These are phyloP conservation scores for Drosophila sp. DNA, from an alignment of 1,140 invertebrate species.

Conservation along the genomic window DNA sequence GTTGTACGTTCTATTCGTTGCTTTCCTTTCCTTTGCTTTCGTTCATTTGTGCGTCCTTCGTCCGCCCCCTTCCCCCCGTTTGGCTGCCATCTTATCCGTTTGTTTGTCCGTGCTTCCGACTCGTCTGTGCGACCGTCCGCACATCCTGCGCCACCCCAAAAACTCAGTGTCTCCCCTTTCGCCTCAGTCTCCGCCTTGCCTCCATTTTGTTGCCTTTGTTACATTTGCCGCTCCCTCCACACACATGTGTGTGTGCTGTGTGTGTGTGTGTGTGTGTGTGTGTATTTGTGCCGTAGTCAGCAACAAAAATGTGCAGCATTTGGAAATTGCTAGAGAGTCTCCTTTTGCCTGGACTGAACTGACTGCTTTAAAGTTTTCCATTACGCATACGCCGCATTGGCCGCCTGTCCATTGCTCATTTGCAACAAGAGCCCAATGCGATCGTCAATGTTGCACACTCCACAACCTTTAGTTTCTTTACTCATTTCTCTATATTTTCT, in stretches of 20 bases:
- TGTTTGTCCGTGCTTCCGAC: conserved; percentile 79
- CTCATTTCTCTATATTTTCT: background rate
- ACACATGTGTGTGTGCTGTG: conserved; percentile 27
- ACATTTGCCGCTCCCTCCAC: conserved; percentile 29
- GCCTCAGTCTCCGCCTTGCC: background rate
- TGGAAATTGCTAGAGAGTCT: conserved; percentile 60
- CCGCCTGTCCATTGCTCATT: conserved; percentile 14
- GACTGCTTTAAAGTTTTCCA: conserved; percentile 32
- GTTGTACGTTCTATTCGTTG: conserved; percentile 50
- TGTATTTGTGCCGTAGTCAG: conserved; percentile 63
- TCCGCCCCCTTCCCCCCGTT: conserved; percentile 19
- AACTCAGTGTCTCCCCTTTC: conserved; percentile 14
- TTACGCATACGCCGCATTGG: conserved; percentile 73
- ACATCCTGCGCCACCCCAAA: conserved; percentile 60
- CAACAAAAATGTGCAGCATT: conserved; percentile 69
- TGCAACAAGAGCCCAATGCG: conserved; percentile 20
- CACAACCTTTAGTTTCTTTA: conserved; percentile 1
- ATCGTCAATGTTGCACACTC: conserved; percentile 35
- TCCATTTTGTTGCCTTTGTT: conserved; percentile 36
- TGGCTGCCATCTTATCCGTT: conserved; percentile 73
- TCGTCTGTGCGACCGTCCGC: conserved; percentile 81
- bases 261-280: conserved; percentile 48
- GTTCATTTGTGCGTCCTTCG: conserved; percentile 31
- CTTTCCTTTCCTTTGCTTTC: conserved; percentile 10
- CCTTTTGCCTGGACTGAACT: conserved; percentile 32